Evolutionary conservation across 1,140 invertebrate genomes (phyloP), one percentile per base, ranked within the genome.

Genomic region (Lithobius niger): DNA sequence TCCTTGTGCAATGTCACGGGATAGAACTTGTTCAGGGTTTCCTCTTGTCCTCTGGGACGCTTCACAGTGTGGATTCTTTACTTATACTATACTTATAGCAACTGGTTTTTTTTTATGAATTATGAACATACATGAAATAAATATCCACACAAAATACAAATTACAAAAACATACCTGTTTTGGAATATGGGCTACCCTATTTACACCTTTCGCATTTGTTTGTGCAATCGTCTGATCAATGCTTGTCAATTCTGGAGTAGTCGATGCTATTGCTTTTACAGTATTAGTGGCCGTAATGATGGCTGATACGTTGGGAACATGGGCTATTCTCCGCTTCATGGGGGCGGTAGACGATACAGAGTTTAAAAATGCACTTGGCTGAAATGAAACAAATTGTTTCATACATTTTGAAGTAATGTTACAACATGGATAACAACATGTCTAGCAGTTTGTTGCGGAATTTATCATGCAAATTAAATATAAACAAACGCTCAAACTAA

Each of bases 101-200:
- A n/a, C n/a, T n/a, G n/a, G n/a, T n/a, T n/a, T n/a, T n/a, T 36
- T 36, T n/a, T 36, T 36, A 6, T 36, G 6, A 36, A 36, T 10
- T 36, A n/a, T 36, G 6, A 36, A 10, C 6, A 36, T 10, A 36
- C n/a, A 36, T 36, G 6, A 19, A 45, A 45, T 45, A 19, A 19
- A 45, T n/a, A n/a, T n/a, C n/a, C n/a, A n/a, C n/a, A n/a, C n/a
- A n/a, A n/a, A n/a, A n/a, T n/a, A n/a, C n/a, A n/a, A n/a, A n/a
- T n/a, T n/a, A n/a, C n/a, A 25, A 54, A 21, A 24, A n/a, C 27
- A 21, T 66, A 77, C 76, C 51, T 65, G 52, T 66, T 76, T 74
- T 3, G 79, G 78, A 27, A 76, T 61, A 63, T 89, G 86, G 18
- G 86, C 85, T 24, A 85, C 71, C 54, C 85, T 74, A 27, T 74